Evolutionary conservation across 2,888 invertebrate genomes (phyloP), one percentile per base, ranked within the genome.

Genomic region (Cetonia aurata): DNA sequence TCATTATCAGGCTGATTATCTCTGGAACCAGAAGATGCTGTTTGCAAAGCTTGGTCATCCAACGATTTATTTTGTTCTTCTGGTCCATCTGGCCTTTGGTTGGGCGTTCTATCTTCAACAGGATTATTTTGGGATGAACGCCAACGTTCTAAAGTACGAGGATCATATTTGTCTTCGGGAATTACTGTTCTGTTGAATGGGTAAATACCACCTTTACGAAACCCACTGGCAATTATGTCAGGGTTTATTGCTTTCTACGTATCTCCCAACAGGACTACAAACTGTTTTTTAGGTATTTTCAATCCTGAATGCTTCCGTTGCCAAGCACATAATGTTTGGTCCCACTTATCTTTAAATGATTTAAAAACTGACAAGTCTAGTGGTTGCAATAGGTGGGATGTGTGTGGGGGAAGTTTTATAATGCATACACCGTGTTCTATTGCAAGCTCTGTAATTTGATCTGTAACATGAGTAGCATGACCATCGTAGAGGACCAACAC

Each of bases 201-300:
- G 57, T 31, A 66, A 67, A 75, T 73, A 17, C 75, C 73, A 17
- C 69, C 70, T 70, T 75, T 74, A 37, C 59, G 65, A 59, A 75
- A 75, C 9, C 74, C 75, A 72, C 62, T 73, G 46, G 69, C 52
- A 31, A 77, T 66, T 53, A 75, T 69, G 13, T 73, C 62, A 37
- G 70, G 57, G 17, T 67, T 71, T 50, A 68, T 62, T 44, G 67
- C 52, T 46, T 3, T 59, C 72, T 74, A 75, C 33, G 65, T 70
- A 60, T 75, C 69, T 56, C 74, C 71, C 10, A 74, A 53, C 56
- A 74, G 67, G 53, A 71, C 56, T 44, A 74, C 73, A 73, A 75
- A 75, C 31, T 70, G 67, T 70, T 56, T 70, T 69, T 75, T 75
- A 6, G 73, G 72, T 56, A 75, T 46, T 71, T 74, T 74, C 15